Base-by-base conservation (phyloP, 2,888 invertebrate genomes). In the Hermaeophaga mercurialis region DNA sequence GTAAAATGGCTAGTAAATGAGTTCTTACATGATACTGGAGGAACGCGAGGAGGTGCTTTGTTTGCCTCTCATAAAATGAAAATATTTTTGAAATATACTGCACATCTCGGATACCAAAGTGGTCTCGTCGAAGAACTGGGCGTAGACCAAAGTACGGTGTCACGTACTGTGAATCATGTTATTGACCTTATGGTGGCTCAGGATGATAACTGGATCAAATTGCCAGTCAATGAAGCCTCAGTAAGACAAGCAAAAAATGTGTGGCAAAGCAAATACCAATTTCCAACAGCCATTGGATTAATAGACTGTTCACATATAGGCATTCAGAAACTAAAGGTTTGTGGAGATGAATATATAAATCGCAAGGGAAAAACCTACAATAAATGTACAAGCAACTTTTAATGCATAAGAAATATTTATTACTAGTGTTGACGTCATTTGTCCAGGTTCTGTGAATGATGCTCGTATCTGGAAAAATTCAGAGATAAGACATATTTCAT, bases 401-500 rank as follows among this genome's bases (percentile, higher is more conserved):
- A n/a, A 28, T 28, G 28, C 28, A 3, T 9, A 8, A 7, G 9
- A 28, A 28, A 28, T 28, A 8, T 28, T 28, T 8, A n/a, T n/a
- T n/a, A 28, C 28, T 7, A 28, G 28, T 8, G 9, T 28, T 28
- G 28, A 28, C n/a, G 28, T 28, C 6, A 28, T 7, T 28, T 4
- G 28, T 7, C 28, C 28, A 6, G 28, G 28, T 9, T 28, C 28
- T n/a, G 57, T 62, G 7, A 47, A 57, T 45, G 59, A 62, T 36
- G 34, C 22, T 17, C 39, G 57, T 19, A 60, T 60, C n/a, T 60
- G 50, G 57, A 49, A 47, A 33, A 57, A 59, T 34, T 58, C 55
- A 9, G 28, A 45, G 14, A 41, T 56, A 8, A 8, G 28, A 28
- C n/a, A n/a, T n/a, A n/a, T n/a, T n/a, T n/a, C n/a, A n/a, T n/a